Base-by-base conservation (phyloP, 2,888 invertebrate species). In the Meandrusa payeni region DNA sequence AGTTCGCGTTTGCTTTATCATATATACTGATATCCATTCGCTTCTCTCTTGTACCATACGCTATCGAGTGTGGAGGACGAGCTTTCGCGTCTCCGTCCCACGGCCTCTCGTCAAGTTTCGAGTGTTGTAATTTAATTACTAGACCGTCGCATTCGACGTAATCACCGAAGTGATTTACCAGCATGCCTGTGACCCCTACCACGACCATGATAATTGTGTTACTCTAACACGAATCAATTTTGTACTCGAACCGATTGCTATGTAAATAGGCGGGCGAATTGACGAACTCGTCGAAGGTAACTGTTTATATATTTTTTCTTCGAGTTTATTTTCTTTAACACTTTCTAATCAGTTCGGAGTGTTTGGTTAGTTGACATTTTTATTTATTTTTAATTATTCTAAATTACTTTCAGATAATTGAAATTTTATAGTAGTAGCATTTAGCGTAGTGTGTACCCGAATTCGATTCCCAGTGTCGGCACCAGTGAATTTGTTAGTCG, bases 71-170 rank as follows among this genome's bases (percentile, higher is more conserved):
- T 47, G 48, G 54, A 55, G 52, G 49, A 54, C 55, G 54, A 49
- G 54, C 48, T 55, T 53, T 56, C 57, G 52, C 53, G 41, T 57
- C 49, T 46, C 47, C 49, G 50, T 55, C 59, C 51, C 49, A 61
- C 57, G 56, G 59, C 55, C 50, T 48, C 56, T 53, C 54, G 51
- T 59, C 55, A 60, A 67, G 66, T 67, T 68, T 66, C 50, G 55
- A 73, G 68, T 68, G 68, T 58, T 59, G 69, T 73, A 73, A 77
- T 74, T 73, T 69, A 73, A 76, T 77, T 75, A 73, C 60, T 51
- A 54, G 44, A 51, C 58, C 59, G 52, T 58, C 65, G 61, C 60
- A 66, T 68, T 69, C 60, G 51, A 61, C 53, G 66, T 68, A 69
- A 76, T 74, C 69, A 69, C 60, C 55, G 59, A 53, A 65, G 57